Conservation (phyloP, 2,797 vertebrate genomes). For the Sebastes flavidus region DNA sequence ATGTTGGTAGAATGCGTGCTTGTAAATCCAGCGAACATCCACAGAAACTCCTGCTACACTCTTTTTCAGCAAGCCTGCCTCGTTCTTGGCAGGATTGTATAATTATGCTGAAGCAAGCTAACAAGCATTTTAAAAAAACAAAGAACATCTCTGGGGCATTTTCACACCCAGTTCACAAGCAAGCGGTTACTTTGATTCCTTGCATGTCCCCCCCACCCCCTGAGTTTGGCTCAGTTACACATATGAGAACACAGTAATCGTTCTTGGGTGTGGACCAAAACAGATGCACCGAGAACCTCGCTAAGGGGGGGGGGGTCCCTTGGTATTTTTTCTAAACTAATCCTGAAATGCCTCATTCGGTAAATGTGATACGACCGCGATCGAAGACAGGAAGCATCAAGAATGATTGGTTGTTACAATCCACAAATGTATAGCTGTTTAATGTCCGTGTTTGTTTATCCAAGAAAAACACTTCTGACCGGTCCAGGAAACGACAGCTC, state of each 20-base stretch:
- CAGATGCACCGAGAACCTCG: background rate
- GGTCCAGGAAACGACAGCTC: background rate
- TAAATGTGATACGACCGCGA: background rate
- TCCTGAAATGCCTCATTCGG: slow-evolving; percentile 20
- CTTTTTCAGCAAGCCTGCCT: background rate
- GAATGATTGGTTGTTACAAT: background rate
- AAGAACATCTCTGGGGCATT: slow-evolving; percentile 42
- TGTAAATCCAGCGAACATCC: background rate
- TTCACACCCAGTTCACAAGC: slow-evolving; percentile 38
- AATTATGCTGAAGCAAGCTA: slow-evolving; percentile 1
- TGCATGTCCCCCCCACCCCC: background rate
- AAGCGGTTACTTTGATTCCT: slow-evolving; percentile 7
- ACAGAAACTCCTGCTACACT: background rate
- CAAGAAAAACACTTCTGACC: background rate
- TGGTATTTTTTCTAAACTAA: background rate
- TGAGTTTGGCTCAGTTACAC: background rate
- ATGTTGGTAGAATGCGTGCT: too few species aligned
- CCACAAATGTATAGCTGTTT: background rate
- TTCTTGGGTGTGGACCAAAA: slow-evolving; percentile 33
- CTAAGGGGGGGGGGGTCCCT: background rate
- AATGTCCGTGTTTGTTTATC: background rate
- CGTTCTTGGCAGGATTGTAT: background rate
- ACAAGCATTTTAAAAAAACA: slow-evolving; percentile 11
- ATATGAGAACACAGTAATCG: slow-evolving; percentile 13
- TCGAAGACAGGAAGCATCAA: background rate